Percentiles rank a stretch among this genome's conserved stretches.
Conservation (phyloP, 2,797 vertebrate species). For the Chelon labrosus region DNA sequence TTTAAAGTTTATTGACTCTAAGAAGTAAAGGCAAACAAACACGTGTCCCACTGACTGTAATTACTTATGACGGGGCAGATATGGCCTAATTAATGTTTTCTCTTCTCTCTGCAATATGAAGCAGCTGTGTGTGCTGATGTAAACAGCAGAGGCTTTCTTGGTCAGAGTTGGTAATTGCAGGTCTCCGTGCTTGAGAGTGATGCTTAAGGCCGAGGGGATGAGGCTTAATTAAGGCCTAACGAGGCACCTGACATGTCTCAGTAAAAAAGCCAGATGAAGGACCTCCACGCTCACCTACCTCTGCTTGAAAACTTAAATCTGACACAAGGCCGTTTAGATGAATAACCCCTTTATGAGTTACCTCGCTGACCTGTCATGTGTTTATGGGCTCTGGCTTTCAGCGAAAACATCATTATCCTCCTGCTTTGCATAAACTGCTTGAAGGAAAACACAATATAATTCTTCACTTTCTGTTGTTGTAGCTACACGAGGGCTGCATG, state of each 20-base stretch:
- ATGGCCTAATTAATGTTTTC: slow-evolving; percentile 36
- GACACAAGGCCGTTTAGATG: background rate
- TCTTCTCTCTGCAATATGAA: background rate
- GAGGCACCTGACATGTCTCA: slow-evolving; percentile 12
- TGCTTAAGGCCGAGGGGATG: slow-evolving; percentile 7
- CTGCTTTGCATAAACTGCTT: background rate
- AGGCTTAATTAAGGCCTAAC: slow-evolving; percentile 45
- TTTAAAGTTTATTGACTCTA: slow-evolving; percentile 15
- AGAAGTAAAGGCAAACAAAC: slow-evolving; percentile 8
- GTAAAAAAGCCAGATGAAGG: background rate
- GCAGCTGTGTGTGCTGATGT: slow-evolving; percentile 17
- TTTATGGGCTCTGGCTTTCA: background rate
- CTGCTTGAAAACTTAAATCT: background rate
- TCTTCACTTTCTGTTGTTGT: background rate
- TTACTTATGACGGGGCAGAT: slow-evolving; percentile 12
- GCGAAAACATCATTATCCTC: background rate
- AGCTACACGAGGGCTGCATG: no score
- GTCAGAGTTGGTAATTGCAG: slow-evolving; percentile 32
- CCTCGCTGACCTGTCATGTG: background rate
- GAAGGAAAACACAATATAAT: no score
- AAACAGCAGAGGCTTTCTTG: slow-evolving; percentile 13
- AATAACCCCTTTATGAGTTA: background rate
- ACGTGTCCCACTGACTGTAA: slow-evolving; percentile 14
- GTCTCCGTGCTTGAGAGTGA: slow-evolving; percentile 21
- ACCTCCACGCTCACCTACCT: background rate